Base-by-base conservation (phyloP, 1,140 invertebrate species). In the Mycetomoellerius zeteki region DNA sequence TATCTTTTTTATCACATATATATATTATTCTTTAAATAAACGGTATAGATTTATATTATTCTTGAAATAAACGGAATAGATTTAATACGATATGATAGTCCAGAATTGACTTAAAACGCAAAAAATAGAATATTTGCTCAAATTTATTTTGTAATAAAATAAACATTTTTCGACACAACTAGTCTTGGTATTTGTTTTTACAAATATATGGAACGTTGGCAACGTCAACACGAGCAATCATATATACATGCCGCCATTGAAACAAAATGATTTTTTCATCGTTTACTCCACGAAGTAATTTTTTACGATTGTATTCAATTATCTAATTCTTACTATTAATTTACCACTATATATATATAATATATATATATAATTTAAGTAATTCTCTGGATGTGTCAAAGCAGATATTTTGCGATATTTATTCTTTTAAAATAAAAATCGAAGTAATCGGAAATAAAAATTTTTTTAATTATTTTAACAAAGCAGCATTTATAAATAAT, bases 71-170 rank as follows among this genome's bases (percentile, higher is more conserved):
- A 47, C 4, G 2, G 1, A 24, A 8, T 3, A 33, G 8, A 47
- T 47, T 69, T 69, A 69, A 69, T 50, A 69, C 14, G 14, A 69
- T 3, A 24, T 12, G 7, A 5, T 47, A 69, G 1, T 2, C 4
- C 65, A 47, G 12, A 5, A 47, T 69, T 69, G 33, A 43, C 21
- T 43, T 69, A 1, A 69, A 67, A 67, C 43, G 3, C 1, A 50
- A 47, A 69, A 69, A 69, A 69, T 5, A 50, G 2, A 50, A 47
- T 47, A 24, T 69, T 50, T 69, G 6, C 37, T 47, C 21, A 69
- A 69, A 69, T 50, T 69, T 69, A 69, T 69, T 47, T 69, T 47
- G 0, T 69, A 69, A 69, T 50, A 24, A 47, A 4, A 5, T 47
- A 69, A 27, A 47, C 3, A 69, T 24, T 69, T 47, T 47, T 69